Evolutionary conservation across 2,797 vertebrate species (phyloP), one percentile per base, ranked within the genome.

Genomic region (Sebastes matsubarae): DNA sequence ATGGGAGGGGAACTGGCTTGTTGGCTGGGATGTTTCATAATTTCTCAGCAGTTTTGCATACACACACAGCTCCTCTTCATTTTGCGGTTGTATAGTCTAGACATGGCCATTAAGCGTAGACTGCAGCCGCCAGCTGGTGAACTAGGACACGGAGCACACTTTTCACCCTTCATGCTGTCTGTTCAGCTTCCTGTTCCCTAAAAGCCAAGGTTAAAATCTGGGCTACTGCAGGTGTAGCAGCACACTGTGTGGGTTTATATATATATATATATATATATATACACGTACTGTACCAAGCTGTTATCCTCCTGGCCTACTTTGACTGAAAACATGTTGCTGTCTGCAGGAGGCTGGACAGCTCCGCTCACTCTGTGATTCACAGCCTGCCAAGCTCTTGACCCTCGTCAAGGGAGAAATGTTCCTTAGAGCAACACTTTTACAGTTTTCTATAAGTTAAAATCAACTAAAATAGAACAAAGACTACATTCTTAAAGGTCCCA

Each of bases 151-250:
- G 61, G 57, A 32, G 70, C 13, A 20, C 57, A 4, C 13, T 12
- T 68, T 24, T 20, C 16, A 12, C 22, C 36, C 50, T 54, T 24
- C 36, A 20, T 12, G 5, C 30, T 68, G 34, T 55, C 66, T 65
- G 67, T 18, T 25, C 29, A 68, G 34, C 32, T 63, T 16, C 72
- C 52, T 67, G 42, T 69, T 61, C 34, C 20, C 42, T 71, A 2
- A 73, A 80, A 68, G 12, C 24, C 75, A 80, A 88, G 86, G 84
- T 58, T 59, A 81, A 80, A 90, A 90, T 86, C 50, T 89, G 84
- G 88, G 84, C 32, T 76, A 69, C 72, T 84, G 90, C 87, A 85
- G 84, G 78, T 75, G 75, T 27, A 69, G 68, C 72, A 57, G 70
- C 42, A 38, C 1, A 18, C 38, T n/a, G 30, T 66, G 14, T 50